phyloP scores from a whole-genome alignment of 2,797 vertebrate genomes.

The Kryptolebias ocellatus region DNA sequence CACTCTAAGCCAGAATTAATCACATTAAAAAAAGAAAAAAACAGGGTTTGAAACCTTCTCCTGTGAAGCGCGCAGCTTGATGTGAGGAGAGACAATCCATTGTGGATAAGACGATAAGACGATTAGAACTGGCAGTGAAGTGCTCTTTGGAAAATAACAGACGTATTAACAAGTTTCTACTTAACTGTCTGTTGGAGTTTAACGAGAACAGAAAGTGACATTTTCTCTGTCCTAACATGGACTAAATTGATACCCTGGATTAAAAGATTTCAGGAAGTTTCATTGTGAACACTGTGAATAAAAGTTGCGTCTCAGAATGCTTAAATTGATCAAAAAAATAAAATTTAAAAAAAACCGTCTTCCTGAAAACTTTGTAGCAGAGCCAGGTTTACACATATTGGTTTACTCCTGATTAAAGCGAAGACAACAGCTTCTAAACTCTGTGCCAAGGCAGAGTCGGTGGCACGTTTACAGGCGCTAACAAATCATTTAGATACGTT shows the following conservation, averaged over 20 bases:
- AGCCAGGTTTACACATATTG: conserved; percentile 28
- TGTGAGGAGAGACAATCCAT: conserved; percentile 25
- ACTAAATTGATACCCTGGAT: conserved; percentile 36
- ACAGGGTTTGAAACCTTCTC: conserved; percentile 22
- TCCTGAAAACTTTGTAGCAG: conserved; percentile 31
- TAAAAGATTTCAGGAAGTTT: conserved; percentile 34
- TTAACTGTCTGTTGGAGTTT: conserved; percentile 23
- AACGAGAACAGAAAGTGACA: neutral
- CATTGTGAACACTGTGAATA: conserved; percentile 4
- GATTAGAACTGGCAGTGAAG: conserved; percentile 22
- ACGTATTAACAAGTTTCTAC: conserved; percentile 7
- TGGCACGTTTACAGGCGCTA: neutral
- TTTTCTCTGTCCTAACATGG: conserved; percentile 5
- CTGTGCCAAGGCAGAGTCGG: conserved; percentile 8
- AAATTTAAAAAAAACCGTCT: conserved; percentile 10
- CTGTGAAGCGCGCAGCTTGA: conserved; percentile 32
- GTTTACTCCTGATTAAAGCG: conserved; percentile 37
- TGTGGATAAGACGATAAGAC: conserved; percentile 32
- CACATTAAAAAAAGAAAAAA: conserved; percentile 18
- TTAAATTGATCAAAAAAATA: conserved; percentile 17
- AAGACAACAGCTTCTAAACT: conserved; percentile 18
- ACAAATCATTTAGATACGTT: conserved; percentile 21
- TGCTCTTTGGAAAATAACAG: conserved; percentile 22
- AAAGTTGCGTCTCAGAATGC: conserved; percentile 15
- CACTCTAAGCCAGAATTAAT: conserved; percentile 37